Evolutionary conservation across 2,797 vertebrate genomes (phyloP), one percentile per base, ranked within the genome.

Genomic region (Hydrolagus colliei): DNA sequence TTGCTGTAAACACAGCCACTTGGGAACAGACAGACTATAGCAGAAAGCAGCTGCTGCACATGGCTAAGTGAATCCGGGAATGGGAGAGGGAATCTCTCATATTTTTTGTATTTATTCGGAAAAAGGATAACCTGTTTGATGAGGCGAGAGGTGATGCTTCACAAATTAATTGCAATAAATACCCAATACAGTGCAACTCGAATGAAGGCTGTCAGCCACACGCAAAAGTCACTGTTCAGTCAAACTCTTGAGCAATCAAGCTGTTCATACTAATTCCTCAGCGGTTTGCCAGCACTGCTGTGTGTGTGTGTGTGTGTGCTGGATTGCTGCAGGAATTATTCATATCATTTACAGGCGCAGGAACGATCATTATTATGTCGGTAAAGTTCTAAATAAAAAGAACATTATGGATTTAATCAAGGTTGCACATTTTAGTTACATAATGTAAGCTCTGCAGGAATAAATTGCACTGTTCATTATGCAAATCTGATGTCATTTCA

Each of bases 1-100:
- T 87, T 80, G 32, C 65, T 63, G 71, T 22, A 76, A 87, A 86
- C 86, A 73, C 77, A 88, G 80, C 85, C 82, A 74, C 78, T 68
- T 84, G 86, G 41, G 86, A 86, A 86, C 20, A 20, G 86, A 65
- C 76, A 27, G 27, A 27, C 27, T 27, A 27, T 59, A 85, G 62
- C 73, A 73, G 68, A 14, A 74, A 78, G 67, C 78, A 88, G 80
- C 87, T 88, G 41, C 14, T 86, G 87, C 86, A 32, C 32, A 80
- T 9, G 18, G 79, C 4, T 52, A 16, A 63, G 16, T 84, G 32
- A 77, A 77, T 84, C 65, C 9, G 16, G 32, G 65, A 20, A 52
- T 52, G 41, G 41, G 12, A 41, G 65, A 41, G 65, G 27, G 68
- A 52, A 84, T 71, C 65, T 68, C 22, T 0, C 14, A 68, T 84